Percentiles rank a stretch among this genome's conserved stretches.
phyloP scores from a whole-genome alignment of 2,113 vertebrate species.

The Apus apus region DNA sequence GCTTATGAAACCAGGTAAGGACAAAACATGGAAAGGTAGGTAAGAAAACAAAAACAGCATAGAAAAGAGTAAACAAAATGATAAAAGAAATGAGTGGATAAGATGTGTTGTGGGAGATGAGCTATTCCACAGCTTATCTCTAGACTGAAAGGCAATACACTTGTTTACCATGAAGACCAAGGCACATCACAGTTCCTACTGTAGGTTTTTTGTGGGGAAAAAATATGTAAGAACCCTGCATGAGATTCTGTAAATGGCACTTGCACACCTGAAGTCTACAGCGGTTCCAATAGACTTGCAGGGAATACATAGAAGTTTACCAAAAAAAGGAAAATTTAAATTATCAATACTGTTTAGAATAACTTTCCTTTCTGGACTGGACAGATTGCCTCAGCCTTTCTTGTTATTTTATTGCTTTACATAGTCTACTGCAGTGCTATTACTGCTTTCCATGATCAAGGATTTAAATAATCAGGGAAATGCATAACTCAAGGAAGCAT shows the following conservation, averaged over 20 bases:
- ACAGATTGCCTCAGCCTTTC: not conserved
- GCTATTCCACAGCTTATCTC: not conserved
- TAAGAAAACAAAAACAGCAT: not conserved
- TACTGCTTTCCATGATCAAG: not conserved
- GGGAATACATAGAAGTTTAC: not conserved
- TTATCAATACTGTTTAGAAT: not conserved
- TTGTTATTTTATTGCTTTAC: not conserved
- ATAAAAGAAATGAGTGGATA: not conserved
- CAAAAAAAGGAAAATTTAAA: not conserved
- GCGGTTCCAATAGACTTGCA: not conserved
- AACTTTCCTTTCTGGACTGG: not conserved
- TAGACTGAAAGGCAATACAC: not conserved
- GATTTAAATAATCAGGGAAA: not conserved
- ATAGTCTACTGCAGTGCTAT: not conserved
- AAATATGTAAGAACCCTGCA: not conserved
- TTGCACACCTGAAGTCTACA: not conserved
- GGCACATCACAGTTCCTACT: not conserved
- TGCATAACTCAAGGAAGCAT: not conserved
- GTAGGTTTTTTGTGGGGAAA: fast-evolving
- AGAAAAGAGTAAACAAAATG: not conserved
- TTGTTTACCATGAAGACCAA: not conserved
- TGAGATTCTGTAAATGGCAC: not conserved
- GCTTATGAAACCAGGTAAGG: not conserved
- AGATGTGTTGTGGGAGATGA: not conserved
- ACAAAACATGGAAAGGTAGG: not conserved